A percentile compares a stretch with the other conserved stretches of the same genome.
phyloP scores from a whole-genome alignment of 2,888 invertebrate genomes.

The Eudemis profundana region DNA sequence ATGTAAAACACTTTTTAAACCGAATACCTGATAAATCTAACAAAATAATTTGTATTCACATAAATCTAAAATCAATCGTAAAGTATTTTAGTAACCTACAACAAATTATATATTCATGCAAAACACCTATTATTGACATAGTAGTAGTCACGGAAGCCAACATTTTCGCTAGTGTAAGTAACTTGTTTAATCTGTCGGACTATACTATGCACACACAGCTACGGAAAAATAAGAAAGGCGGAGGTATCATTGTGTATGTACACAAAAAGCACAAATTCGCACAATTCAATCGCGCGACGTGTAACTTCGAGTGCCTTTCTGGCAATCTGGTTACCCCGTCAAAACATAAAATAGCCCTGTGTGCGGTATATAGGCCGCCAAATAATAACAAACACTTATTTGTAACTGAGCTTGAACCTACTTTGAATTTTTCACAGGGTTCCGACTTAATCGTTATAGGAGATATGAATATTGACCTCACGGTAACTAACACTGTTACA shows the following conservation, averaged over 20 bases:
- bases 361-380: constrained; percentile 45
- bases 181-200: constrained; percentile 27
- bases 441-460: constrained; percentile 35
- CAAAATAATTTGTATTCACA: neutral
- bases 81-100: constrained; percentile 13
- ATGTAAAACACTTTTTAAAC: neutral
- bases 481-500: neutral
- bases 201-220: constrained; percentile 41
- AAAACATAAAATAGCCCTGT: constrained; percentile 22
- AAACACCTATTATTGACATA: constrained; percentile 4
- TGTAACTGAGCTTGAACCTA: constrained; percentile 34
- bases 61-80: neutral
- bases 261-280: constrained; percentile 33
- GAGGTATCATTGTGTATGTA: constrained; percentile 39
- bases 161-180: constrained; percentile 25
- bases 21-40: neutral
- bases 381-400: constrained; percentile 38
- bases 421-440: constrained; percentile 11
- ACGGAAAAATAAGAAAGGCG: constrained; percentile 37
- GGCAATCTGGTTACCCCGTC: constrained; percentile 18
- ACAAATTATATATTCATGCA: constrained; percentile 1
- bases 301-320: constrained; percentile 31
- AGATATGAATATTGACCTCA: constrained; percentile 39
- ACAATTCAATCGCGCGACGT: neutral
- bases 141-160: constrained; percentile 38